Base-by-base conservation (phyloP, 1,140 invertebrate genomes). In the Frieseomelitta varia region DNA sequence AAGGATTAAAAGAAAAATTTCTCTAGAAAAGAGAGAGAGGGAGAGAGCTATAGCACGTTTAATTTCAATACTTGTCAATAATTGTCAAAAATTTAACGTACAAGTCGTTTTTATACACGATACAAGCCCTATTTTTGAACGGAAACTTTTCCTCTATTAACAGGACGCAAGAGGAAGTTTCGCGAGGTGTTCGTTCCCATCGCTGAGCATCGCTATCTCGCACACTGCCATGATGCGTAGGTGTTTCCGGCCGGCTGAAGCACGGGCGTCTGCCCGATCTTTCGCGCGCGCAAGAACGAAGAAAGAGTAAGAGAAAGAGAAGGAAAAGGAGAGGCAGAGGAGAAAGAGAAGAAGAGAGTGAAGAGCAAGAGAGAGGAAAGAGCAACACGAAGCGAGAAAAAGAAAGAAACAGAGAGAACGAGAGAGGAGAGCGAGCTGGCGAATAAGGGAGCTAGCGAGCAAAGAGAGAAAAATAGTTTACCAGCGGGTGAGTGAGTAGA, bases 221-320 rank as follows among this genome's bases (percentile, higher is more conserved):
- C 87, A 88, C 87, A 87, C 87, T 88, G 85, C 84, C 84, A 87
- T 34, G 67, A 85, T 85, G 90, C 88, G 91, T 90, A 90, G 90
- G 91, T 87, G 91, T 90, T 88, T 91, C 88, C 87, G 90, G 91
- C 87, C 86, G 87, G 83, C 75, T 85, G 88, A 89, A 83, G 83
- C 87, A 87, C 81, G 85, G 86, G 80, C 88, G 81, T 86, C 87
- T 84, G 80, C 84, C 56, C 63, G 80, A 77, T 86, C 85, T 85
- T 79, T 89, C 76, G 58, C 63, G 75, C 27, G 27, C 71, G 19
- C 55, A 88, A 82, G 87, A 73, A 67, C 81, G 63, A 77, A 81
- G 55, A 71, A 47, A 65, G 19, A 79, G 71, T 76, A 65, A 69
- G 30, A 55, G 65, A 79, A 39, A 68, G 34, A 19, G 17, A 1